Conservation (phyloP, 2,797 vertebrate species). For the Gila robusta region DNA sequence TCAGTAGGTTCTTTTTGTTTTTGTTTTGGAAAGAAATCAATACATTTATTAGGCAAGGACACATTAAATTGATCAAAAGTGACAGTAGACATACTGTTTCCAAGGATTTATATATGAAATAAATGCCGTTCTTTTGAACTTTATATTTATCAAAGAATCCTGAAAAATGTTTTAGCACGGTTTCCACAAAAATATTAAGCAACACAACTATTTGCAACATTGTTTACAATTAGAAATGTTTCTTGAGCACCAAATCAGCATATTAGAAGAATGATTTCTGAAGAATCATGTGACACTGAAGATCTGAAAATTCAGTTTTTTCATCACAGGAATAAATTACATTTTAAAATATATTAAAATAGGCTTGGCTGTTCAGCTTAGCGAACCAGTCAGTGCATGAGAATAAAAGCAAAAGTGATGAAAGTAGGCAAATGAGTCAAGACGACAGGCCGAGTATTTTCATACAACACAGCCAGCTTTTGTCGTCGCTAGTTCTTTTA, state of each 20-base stretch:
- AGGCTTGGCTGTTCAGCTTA: too few species aligned
- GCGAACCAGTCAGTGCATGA: too few species aligned
- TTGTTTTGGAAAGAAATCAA: not conserved
- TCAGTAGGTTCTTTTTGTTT: not conserved
- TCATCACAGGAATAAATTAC: too few species aligned
- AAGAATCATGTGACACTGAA: not conserved
- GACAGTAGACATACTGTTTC: not conserved
- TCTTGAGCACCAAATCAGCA: not conserved
- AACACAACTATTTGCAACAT: not conserved
- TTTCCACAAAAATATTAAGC: constrained; percentile 3
- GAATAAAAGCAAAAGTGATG: too few species aligned
- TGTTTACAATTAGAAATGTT: not conserved
- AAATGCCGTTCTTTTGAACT: not conserved
- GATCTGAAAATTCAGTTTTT: not conserved
- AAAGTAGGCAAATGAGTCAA: too few species aligned
- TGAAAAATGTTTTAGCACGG: too few species aligned
- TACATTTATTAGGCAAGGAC: not conserved
- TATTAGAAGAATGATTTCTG: not conserved
- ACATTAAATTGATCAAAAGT: not conserved
- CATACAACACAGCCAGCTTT: too few species aligned
- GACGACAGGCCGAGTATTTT: too few species aligned
- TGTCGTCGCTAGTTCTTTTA: not conserved
- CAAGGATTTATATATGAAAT: not conserved
- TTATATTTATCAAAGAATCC: not conserved
- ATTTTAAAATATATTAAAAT: not conserved